These are phyloP conservation scores for Capreolus pygargus DNA, from an alignment of 2,113 vertebrate species.

Conservation along the genomic window DNA sequence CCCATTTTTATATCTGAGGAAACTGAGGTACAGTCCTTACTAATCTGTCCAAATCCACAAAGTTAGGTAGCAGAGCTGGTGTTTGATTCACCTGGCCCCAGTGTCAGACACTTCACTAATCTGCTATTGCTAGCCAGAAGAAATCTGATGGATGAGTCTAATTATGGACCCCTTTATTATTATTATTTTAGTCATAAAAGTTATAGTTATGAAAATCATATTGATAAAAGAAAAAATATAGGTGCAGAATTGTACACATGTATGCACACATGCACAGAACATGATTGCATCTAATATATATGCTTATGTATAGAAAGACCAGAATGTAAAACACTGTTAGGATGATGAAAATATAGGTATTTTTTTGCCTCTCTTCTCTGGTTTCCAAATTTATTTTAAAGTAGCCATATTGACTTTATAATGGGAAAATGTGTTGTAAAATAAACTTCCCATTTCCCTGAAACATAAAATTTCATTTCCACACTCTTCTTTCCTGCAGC, in stretches of 20 bases:
- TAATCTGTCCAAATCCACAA: neutral
- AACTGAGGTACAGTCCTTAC: neutral
- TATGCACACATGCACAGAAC: neutral
- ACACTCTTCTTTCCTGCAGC: neutral
- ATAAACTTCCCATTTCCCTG: constrained; percentile 40
- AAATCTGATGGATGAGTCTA: neutral
- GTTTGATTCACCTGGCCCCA: neutral
- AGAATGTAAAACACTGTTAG: neutral
- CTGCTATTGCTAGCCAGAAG: neutral
- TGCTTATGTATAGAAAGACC: neutral
- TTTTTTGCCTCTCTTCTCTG: neutral
- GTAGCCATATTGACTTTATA: constrained; percentile 32
- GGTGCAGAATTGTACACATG: neutral
- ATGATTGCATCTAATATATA: neutral
- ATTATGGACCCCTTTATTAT: neutral
- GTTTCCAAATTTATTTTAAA: constrained; percentile 35
- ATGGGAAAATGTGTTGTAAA: constrained; percentile 6
- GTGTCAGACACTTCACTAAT: neutral
- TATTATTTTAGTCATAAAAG: constrained; percentile 15
- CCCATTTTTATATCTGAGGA: neutral
- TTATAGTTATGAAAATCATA: neutral
- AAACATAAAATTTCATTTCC: constrained; percentile 41
- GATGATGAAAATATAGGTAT: neutral
- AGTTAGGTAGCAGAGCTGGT: neutral
- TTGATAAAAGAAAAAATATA: neutral